Conservation (phyloP, 2,888 invertebrate genomes). For the Mesopsocus fuscifrons region DNA sequence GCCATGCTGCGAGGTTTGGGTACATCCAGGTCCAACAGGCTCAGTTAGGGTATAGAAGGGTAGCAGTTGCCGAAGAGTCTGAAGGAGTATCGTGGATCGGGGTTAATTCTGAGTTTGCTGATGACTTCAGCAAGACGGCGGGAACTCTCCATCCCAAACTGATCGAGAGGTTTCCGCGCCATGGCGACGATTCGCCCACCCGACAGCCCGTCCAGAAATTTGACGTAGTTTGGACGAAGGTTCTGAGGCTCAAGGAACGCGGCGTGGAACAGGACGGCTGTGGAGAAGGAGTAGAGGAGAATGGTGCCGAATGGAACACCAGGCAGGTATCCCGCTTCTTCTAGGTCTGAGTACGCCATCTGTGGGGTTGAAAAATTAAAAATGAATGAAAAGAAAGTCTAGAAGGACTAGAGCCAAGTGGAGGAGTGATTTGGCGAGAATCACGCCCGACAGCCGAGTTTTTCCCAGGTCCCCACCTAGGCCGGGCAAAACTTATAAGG, state of each 20-base stretch:
- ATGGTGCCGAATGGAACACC: slow-evolving; percentile 47
- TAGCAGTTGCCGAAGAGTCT: slow-evolving; percentile 3
- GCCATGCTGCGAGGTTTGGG: no score
- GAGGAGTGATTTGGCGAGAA: no score
- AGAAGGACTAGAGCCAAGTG: no score
- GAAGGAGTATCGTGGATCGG: slow-evolving; percentile 1
- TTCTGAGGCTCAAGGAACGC: slow-evolving; percentile 61
- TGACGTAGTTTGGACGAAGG: slow-evolving; percentile 64
- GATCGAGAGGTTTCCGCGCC: neutral
- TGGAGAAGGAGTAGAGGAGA: slow-evolving; percentile 55
- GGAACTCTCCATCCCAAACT: neutral
- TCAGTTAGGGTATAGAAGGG: no score
- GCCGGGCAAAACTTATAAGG: no score
- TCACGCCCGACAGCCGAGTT: no score
- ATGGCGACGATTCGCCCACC: slow-evolving; percentile 31
- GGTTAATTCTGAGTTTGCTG: neutral
- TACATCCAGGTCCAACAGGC: no score
- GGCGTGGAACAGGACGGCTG: slow-evolving; percentile 56
- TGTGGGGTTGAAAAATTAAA: slow-evolving; percentile 24
- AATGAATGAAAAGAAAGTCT: no score
- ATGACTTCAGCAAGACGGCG: neutral
- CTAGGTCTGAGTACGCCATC: slow-evolving; percentile 53
- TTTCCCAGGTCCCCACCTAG: no score
- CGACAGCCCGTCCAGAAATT: slow-evolving; percentile 54
- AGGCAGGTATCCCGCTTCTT: slow-evolving; percentile 41